Conservation (phyloP, 1,140 invertebrate species). For the Drosophila ficusphila region DNA sequence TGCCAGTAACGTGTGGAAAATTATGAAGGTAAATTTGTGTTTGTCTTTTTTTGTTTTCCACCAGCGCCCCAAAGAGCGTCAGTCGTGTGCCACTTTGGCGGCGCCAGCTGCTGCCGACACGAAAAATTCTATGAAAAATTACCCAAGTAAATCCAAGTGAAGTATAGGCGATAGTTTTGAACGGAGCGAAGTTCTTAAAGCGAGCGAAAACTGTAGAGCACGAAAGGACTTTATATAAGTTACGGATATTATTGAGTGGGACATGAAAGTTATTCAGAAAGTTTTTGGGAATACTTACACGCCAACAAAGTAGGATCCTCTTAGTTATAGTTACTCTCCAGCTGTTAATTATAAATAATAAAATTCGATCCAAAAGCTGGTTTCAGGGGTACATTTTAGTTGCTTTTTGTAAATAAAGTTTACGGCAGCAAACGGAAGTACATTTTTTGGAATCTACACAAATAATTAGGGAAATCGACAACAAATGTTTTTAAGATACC, state of each 20-base stretch:
- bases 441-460: too few relatives aligned
- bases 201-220: not conserved
- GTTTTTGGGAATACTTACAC: too few relatives aligned
- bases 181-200: slow-evolving; percentile 20
- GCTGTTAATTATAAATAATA: too few relatives aligned
- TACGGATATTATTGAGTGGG: not conserved
- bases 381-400: too few relatives aligned
- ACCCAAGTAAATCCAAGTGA: slow-evolving; percentile 45
- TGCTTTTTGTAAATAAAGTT: too few relatives aligned
- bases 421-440: too few relatives aligned
- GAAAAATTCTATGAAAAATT: slow-evolving; percentile 66
- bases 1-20: slow-evolving; percentile 74
- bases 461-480: too few relatives aligned
- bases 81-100: slow-evolving; percentile 57
- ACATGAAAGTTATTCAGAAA: not conserved
- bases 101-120: slow-evolving; percentile 61
- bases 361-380: too few relatives aligned
- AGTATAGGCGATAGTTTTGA: slow-evolving; percentile 43
- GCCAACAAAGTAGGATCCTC: too few relatives aligned
- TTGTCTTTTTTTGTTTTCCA: slow-evolving; percentile 53
- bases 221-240: not conserved
- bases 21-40: slow-evolving; percentile 78
- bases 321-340: too few relatives aligned
- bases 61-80: slow-evolving; percentile 48
- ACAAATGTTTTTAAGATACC: too few relatives aligned